Evolutionary conservation across 2,797 vertebrate genomes (phyloP).

Genomic region (Cephalopachus bancanus): DNA sequence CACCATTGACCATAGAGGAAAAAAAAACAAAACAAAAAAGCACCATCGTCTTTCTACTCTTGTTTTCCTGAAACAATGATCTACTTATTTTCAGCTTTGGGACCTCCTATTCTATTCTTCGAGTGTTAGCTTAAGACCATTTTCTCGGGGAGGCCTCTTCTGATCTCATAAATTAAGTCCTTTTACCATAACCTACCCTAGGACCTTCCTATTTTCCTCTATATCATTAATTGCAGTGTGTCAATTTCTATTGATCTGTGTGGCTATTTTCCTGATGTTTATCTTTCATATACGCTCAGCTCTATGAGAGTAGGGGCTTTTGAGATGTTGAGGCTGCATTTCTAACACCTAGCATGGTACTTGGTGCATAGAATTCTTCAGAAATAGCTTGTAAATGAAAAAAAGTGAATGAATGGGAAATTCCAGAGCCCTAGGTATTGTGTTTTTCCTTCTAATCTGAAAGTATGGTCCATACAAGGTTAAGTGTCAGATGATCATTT

Average conservation of each 20-base stretch:
- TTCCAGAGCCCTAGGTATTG: background rate
- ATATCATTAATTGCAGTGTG: background rate
- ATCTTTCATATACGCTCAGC: background rate
- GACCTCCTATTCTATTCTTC: background rate
- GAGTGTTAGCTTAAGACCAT: background rate
- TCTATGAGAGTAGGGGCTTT: background rate
- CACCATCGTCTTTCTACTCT: background rate
- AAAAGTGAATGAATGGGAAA: background rate
- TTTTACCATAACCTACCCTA: background rate
- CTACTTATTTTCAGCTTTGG: background rate
- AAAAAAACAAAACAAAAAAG: too few species aligned
- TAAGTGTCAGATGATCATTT: constrained; percentile 63
- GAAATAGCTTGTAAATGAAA: background rate
- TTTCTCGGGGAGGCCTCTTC: constrained; percentile 17
- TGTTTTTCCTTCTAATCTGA: constrained; percentile 32
- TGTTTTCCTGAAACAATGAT: background rate
- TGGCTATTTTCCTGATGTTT: background rate
- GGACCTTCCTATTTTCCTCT: background rate
- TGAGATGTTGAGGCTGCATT: background rate
- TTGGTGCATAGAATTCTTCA: background rate
- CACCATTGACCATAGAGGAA: too few species aligned
- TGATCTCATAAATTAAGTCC: background rate
- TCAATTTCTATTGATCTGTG: background rate
- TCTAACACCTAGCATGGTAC: background rate
- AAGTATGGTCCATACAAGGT: constrained; percentile 15